Evolutionary conservation across 2,888 invertebrate genomes (phyloP), one percentile per base, ranked within the genome.

Genomic region (Deroplatys truncata): DNA sequence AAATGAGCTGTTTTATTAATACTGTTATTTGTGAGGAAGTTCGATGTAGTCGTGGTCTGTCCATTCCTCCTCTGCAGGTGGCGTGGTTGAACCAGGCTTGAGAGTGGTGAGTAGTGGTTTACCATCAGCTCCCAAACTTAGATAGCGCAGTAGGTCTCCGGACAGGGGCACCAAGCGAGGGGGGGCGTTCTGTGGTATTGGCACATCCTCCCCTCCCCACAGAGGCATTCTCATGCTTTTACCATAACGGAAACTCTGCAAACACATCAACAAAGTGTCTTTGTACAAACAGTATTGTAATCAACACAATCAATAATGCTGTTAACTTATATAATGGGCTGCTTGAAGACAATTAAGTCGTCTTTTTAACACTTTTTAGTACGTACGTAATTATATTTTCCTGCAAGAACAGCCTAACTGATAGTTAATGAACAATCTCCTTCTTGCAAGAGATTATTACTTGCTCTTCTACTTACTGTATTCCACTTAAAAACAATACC

Each of bases 31-130:
- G 20, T 72, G 56, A 20, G 56, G 56, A 20, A 72, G 16, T 91
- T 96, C 96, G 5, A 96, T 93, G 92, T 96, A 97, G 93, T 97
- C 97, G 29, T 95, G 93, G 83, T 95, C 96, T 92, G 95, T 95
- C 96, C 96, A 96, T 91, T 95, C 95, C 87, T 94, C 93, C 90
- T 95, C 95, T 0, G 94, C 93, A 86, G 95, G 95, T 8, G 94
- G 94, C 7, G 93, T 93, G n/a, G 94, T 92, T 82, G 93, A 93
- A 0, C 94, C 94, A 3, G 95, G 94, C 25, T 94, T 93, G n/a
- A 96, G 93, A 1, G 95, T 94, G 2, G 95, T 95, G 86, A 95
- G 93, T 86, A 96, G 92, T 0, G 97, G 96, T 85, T 94, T 93
- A 0, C 96, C 96, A 83, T 95, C 93, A 1, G 94, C 92, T 91